Base-by-base conservation (phyloP, 2,113 vertebrate species). In the Cebidichthys violaceus region DNA sequence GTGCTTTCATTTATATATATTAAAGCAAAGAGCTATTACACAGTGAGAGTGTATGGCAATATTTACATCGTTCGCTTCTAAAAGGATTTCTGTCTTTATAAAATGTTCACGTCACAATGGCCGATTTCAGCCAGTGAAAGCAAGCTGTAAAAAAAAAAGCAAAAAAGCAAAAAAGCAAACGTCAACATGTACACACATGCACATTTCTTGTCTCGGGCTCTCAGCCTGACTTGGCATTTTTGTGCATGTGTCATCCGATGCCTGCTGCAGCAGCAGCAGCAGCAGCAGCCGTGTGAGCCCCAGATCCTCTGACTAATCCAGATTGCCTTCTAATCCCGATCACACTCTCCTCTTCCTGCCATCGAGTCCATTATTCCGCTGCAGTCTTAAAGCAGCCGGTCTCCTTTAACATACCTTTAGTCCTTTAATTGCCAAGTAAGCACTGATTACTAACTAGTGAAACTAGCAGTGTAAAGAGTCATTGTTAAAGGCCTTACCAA, bases 321-420 rank as follows among this genome's bases (percentile, higher is more conserved):
- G 87, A 88, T 83, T 88, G 87, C 71, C 68, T 76, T 77, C 77
- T 90, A 89, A 87, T 90, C 89, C 85, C 9, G 24, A 73, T 76
- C 54, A 41, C 79, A 75, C 67, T 71, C 62, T 76, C 85, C 55
- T 79, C 75, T 86, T 78, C 68, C 62, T 83, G 29, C 79, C 57
- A 81, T 77, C 83, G 67, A 89, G 43, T 87, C 54, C 15, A 6
- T 74, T 85, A 79, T 72, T 80, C 11, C 35, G 57, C 20, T 62
- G 71, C 72, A 52, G 41, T 69, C 77, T 76, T 43, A 27, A 20
- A 73, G 37, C 31, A 55, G 24, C 31, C 33, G 14, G 5, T 35
- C 13, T 43, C 35, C 62, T 69, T 78, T 45, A 37, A 71, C 15
- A 27, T 64, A 20, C 24, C 33, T 60, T 37, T 50, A 11, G 39